A percentile compares a stretch with the other conserved stretches of the same genome.
These are phyloP conservation scores for Lissonota sp. DNA, from an alignment of 2,888 invertebrate species.

Conservation along the genomic window DNA sequence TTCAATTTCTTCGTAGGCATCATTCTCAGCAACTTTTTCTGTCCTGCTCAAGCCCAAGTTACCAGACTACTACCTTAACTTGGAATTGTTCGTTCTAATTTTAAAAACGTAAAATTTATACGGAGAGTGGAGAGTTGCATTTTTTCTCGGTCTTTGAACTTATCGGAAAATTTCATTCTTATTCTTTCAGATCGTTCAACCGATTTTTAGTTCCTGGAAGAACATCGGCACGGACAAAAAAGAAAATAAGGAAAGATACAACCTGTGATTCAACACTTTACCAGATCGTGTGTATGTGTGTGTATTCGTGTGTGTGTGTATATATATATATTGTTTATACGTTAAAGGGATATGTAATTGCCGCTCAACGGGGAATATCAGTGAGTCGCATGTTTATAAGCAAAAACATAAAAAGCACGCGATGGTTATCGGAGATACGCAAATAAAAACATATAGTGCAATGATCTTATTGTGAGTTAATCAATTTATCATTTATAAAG, in stretches of 20 bases:
- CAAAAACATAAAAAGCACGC: not conserved
- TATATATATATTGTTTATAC: not conserved
- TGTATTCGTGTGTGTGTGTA: too few relatives aligned
- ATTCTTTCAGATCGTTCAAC: not conserved
- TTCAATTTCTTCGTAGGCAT: too few relatives aligned
- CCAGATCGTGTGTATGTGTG: too few relatives aligned
- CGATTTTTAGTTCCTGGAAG: not conserved
- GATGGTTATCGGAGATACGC: not conserved
- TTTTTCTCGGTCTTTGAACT: not conserved
- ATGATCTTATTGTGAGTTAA: constrained; percentile 12
- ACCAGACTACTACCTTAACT: too few relatives aligned
- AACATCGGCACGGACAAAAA: not conserved
- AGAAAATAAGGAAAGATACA: not conserved
- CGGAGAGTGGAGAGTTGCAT: not conserved
- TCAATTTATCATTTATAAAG: not conserved
- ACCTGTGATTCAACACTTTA: not conserved
- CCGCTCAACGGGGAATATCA: not conserved
- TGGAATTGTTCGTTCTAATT: too few relatives aligned
- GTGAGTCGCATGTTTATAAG: not conserved
- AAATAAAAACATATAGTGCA: not conserved
- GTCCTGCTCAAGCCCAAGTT: too few relatives aligned
- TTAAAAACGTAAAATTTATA: too few relatives aligned
- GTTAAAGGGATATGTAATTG: not conserved
- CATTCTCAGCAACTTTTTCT: too few relatives aligned
- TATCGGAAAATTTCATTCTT: not conserved